Base-by-base conservation (phyloP, 2,888 invertebrate species). In the Cosmia trapezina region DNA sequence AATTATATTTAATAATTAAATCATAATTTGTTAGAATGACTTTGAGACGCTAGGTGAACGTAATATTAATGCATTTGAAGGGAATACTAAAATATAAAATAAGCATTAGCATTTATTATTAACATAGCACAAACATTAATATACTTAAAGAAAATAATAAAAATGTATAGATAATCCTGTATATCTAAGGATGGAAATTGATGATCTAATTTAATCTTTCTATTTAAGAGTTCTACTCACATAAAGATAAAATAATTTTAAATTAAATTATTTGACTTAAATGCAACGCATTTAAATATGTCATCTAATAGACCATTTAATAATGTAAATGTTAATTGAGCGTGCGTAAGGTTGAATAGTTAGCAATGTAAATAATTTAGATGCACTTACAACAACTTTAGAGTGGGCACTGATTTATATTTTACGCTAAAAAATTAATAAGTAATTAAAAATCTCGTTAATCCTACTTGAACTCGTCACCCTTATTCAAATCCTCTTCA, bases 1-100 rank as follows among this genome's bases (percentile, higher is more conserved):
- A 87, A 41, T 80, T 77, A 66, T 81, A 78, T 60, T 80, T 79
- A 84, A 69, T 81, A 78, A 75, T 76, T 76, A 81, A 65, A 67
- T 66, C 41, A 75, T 78, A 72, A 80, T 86, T 82, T 84, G 78
- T 65, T 76, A 76, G 74, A 76, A 78, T 82, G 77, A 76, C 73
- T 79, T 68, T 63, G 70, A 74, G 78, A 63, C 41, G 65, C 54
- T 78, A 75, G 70, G 57, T 70, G 41, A 62, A 65, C 54, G 59
- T 72, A 57, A 70, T 57, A 11, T 59, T 70, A 71, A 68, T 67
- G 51, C 11, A 60, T 57, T 63, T 66, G 45, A 64, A 64, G 7
- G 33, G 9, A 72, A 70, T 67, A 70, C 60, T 62, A 73, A 80
- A 63, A 45, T 65, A 47, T 49, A 56, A 49, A 56, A 22, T 84